Conservation (phyloP, 2,888 invertebrate genomes). For the Caradrina kadenii region DNA sequence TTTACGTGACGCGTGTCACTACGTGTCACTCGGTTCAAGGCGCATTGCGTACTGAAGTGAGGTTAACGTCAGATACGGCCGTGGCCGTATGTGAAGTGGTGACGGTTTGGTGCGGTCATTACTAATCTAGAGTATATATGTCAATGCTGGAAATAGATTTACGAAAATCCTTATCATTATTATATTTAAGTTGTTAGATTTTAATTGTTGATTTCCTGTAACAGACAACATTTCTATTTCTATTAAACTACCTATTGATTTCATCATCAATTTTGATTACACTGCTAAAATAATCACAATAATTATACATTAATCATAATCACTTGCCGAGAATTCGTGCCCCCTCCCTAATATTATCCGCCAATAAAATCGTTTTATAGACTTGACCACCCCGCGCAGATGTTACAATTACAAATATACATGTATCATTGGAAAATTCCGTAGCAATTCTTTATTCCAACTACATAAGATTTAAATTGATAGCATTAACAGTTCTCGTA, state of each 20-base stretch:
- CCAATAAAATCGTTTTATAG: conserved; percentile 71
- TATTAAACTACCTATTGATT: conserved; percentile 1
- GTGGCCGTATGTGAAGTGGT: no score
- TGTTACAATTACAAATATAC: conserved; percentile 56
- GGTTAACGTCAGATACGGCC: no score
- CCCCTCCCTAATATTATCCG: conserved; percentile 56
- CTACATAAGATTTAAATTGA: conserved; percentile 18
- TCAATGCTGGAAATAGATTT: no score
- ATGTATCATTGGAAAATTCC: background rate
- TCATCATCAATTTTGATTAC: background rate
- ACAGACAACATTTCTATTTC: background rate
- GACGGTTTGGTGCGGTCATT: no score
- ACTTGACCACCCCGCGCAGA: conserved; percentile 71
- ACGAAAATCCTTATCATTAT: background rate
- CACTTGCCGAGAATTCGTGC: conserved; percentile 17
- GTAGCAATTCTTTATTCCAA: background rate
- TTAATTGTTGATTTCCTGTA: background rate
- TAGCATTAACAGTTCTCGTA: background rate
- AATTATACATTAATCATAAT: conserved; percentile 2
- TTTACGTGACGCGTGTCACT: no score
- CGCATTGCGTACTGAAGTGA: no score
- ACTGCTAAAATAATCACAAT: conserved; percentile 15
- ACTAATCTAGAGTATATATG: no score
- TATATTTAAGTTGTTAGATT: background rate
- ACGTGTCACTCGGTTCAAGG: no score